phyloP scores from a whole-genome alignment of 2,113 vertebrate species.

The Brienomyrus longianalis region DNA sequence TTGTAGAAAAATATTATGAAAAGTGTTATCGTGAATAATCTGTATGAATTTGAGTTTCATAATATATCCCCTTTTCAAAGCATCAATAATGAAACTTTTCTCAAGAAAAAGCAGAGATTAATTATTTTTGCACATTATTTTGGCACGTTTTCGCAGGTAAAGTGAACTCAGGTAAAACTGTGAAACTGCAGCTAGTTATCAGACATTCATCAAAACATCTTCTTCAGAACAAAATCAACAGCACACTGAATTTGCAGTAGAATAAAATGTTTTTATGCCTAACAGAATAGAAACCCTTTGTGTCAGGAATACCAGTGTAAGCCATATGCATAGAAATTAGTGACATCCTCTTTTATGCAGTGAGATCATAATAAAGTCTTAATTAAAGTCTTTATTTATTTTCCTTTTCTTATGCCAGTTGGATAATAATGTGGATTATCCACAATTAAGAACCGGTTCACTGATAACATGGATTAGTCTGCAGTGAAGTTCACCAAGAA shows the following conservation, averaged over 20 bases:
- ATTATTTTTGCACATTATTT: neutral
- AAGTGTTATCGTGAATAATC: neutral
- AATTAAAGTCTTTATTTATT: neutral
- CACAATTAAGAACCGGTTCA: slow-evolving; percentile 51
- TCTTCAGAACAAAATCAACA: neutral
- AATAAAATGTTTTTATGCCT: neutral
- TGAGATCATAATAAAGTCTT: slow-evolving; percentile 31
- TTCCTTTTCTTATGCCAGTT: slow-evolving; percentile 24
- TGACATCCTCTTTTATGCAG: neutral
- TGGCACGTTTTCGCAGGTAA: neutral
- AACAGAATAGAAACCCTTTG: neutral
- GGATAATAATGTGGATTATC: slow-evolving; percentile 53
- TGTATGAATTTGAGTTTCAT: neutral
- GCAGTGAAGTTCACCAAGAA: slow-evolving; percentile 43
- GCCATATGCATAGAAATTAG: neutral
- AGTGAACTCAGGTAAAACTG: no score
- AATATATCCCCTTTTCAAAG: neutral
- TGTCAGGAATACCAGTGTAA: slow-evolving; percentile 9
- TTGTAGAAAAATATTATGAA: neutral
- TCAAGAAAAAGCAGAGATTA: neutral
- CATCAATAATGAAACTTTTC: neutral
- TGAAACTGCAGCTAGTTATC: neutral
- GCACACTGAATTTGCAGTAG: neutral
- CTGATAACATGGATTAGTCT: slow-evolving; percentile 43
- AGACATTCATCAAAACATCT: neutral